Evolutionary conservation across 2,113 vertebrate genomes (phyloP), one percentile per base, ranked within the genome.

Genomic region (Phasianus colchicus): DNA sequence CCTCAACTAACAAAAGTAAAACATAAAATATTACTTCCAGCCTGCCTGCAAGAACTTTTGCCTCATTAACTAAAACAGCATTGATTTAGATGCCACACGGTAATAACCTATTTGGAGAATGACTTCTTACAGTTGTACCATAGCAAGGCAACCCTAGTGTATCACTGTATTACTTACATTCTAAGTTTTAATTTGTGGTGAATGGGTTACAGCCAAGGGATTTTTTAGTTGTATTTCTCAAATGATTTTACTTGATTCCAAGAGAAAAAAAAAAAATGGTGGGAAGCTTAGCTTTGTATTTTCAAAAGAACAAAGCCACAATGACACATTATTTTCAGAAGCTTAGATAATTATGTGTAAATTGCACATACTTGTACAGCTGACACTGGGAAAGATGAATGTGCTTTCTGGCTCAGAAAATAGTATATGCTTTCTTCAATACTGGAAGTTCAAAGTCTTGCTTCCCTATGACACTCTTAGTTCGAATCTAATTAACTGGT

Each of bases 331-430:
- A 54, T 87, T 94, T 94, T 86, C 61, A 63, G 67, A 55, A 83
- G 61, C 30, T 90, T 78, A 24, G 72, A 94, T 52, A 77, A 61
- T 52, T 75, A 83, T 16, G 40, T 86, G 90, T 88, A 94, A 95
- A 91, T 95, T 88, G 47, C 52, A 92, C 1, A 0, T 90, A 94
- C 91, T 92, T 94, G 69, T 42, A 66, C 74, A 86, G 43, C 69
- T 84, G 79, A 94, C 88, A 45, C 36, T 86, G 85, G 91, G 82
- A 91, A 76, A 88, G 57, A 89, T 69, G 55, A 86, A 91, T 83
- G 88, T 81, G 7, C 48, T 71, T 93, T 95, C 76, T 89, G 88
- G 82, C 70, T 83, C 36, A 36, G 43, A 72, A 95, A 83, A 86
- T 18, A 27, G 71, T 36, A 75, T 90, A 83, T 77, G 38, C 19